These are phyloP conservation scores for Phacellophora camtschatica DNA, from an alignment of 30 jellyfish, hydroid and myxozoan genomes.

Conservation along the genomic window DNA sequence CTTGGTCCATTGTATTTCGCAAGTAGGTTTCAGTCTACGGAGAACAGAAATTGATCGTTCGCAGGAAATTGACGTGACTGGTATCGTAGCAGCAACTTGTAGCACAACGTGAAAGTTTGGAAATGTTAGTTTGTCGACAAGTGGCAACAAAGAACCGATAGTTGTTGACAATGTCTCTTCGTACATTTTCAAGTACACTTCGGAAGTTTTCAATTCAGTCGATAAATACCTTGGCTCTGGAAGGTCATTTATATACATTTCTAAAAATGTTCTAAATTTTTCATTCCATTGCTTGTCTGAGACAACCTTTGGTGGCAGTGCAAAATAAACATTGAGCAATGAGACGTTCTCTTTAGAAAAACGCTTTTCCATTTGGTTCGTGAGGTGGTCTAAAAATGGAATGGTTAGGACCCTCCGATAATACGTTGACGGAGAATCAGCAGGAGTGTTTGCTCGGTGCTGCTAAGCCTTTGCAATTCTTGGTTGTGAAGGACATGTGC, in stretches of 20 bases:
- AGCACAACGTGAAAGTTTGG: too few species aligned
- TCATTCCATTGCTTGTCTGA: background rate
- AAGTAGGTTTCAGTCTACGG: too few species aligned
- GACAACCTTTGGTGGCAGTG: background rate
- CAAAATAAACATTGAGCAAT: background rate
- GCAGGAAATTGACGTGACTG: too few species aligned
- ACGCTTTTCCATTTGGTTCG: background rate
- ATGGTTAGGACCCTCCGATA: background rate
- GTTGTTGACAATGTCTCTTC: too few species aligned
- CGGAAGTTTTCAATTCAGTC: background rate
- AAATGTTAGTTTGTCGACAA: too few species aligned
- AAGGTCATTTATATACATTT: background rate
- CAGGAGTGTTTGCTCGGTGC: background rate
- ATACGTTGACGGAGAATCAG: background rate
- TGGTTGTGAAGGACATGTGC: background rate
- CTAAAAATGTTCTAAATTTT: background rate
- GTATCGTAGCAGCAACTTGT: too few species aligned
- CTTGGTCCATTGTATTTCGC: slow-evolving; percentile 37
- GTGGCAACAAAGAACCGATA: too few species aligned
- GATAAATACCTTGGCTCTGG: background rate
- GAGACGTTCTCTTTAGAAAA: background rate
- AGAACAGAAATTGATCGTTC: too few species aligned
- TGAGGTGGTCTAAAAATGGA: background rate
- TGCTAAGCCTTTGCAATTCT: background rate
- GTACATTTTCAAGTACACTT: too few species aligned